Base-by-base conservation (phyloP, 2,113 vertebrate species). In the Ursus arctos region DNA sequence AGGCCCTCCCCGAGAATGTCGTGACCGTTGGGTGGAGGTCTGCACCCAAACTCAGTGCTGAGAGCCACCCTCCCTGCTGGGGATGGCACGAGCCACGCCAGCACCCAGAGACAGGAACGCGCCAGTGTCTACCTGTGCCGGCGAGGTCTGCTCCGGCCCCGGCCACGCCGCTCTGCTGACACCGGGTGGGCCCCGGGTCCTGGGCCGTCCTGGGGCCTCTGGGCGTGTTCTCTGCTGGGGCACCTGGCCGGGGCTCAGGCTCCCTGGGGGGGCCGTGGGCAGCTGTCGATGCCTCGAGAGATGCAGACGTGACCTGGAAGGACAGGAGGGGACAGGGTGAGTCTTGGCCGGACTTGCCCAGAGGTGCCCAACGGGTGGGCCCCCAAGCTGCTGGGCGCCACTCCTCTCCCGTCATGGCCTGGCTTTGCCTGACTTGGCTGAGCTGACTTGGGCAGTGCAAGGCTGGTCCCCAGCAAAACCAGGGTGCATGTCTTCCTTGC, bases 71-170 rank as follows among this genome's bases (percentile, higher is more conserved):
- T 43, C 26, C 11, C 61, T 36, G n/a, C 81, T 31, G n/a, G 2
- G 24, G 59, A 18, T 3, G 12, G 40, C 33, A 0, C 0, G 3
- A 13, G 31, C 71, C 51, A 0, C 26, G 2, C 47, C 49, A 6
- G 53, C 2, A 13, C 74, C 59, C 63, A 40, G 36, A 36, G 5
- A n/a, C 1, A 12, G 6, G 6, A 19, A 31, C 63, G 6, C 12
- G 12, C 11, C 0, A 18, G 79, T 72, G 88, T 91, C 97, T 99
- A 99, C 99, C 99, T 99, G 98, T 98, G 94, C 98, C 97, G 16
- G 88, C 19, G 16, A 80, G 61, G 96, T 98, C 98, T 0, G 28
- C 15, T 1, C 94, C 24, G 0, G 99, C 98, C 1, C 10, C 96
- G 31, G 99, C 98, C 93, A 69, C 87, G 63, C 97, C 49, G 2